Percentiles rank a stretch among this genome's conserved stretches.
Conservation (phyloP, 2,113 vertebrate genomes). For the Oryzias woworae region DNA sequence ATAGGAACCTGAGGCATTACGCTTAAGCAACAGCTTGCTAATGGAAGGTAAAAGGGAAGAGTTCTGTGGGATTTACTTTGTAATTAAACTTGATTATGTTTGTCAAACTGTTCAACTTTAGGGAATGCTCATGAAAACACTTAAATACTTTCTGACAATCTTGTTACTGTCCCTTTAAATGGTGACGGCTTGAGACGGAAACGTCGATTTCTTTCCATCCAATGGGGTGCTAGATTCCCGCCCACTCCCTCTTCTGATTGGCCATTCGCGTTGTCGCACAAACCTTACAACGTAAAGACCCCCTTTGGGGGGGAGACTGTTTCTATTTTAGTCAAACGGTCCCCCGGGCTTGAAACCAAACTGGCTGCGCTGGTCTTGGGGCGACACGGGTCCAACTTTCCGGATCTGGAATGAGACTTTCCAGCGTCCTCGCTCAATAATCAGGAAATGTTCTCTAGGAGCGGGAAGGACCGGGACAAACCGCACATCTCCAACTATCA, state of each 20-base stretch:
- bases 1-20: conserved; percentile 37
- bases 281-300: conserved; percentile 11
- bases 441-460: conserved; percentile 77
- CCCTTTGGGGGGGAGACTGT: conserved; percentile 3
- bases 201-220: conserved; percentile 14
- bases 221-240: conserved; percentile 34
- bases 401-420: conserved; percentile 64
- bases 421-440: conserved; percentile 36
- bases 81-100: not conserved
- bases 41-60: not conserved
- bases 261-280: conserved; percentile 49
- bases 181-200: not conserved
- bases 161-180: conserved; percentile 70
- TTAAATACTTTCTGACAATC: not conserved
- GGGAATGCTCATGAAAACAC: too few relatives aligned
- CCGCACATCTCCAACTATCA: conserved; percentile 76
- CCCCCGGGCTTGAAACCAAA: conserved; percentile 26
- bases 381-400: conserved; percentile 36
- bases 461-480: conserved; percentile 67
- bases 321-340: conserved; percentile 47
- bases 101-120: not conserved
- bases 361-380: conserved; percentile 20
- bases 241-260: conserved; percentile 52
- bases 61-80: too few relatives aligned
- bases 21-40: conserved; percentile 22